A percentile compares a stretch with the other conserved stretches of the same genome.
phyloP scores from a whole-genome alignment of 2,113 vertebrate species.

The Xiphophorus maculatus region DNA sequence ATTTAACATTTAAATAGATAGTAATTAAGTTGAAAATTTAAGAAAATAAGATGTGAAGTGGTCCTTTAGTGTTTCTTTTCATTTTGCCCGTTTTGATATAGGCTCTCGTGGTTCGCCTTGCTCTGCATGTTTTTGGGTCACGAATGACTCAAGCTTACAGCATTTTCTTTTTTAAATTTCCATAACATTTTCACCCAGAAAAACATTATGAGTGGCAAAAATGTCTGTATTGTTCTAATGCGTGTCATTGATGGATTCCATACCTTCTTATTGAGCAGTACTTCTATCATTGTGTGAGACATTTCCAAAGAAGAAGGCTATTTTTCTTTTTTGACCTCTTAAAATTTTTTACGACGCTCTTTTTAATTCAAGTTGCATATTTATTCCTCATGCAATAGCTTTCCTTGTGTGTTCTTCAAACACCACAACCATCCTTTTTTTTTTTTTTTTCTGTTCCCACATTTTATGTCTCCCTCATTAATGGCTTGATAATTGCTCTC shows the following conservation, averaged over 20 bases:
- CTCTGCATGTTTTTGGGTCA: background rate
- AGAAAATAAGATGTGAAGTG: background rate
- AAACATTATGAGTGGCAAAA: background rate
- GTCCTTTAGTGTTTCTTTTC: background rate
- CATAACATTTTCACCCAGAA: background rate
- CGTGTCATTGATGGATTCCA: background rate
- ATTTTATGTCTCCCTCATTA: slow-evolving; percentile 55
- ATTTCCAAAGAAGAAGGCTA: background rate
- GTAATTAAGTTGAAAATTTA: no score
- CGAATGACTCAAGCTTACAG: background rate
- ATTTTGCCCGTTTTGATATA: background rate
- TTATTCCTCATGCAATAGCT: background rate
- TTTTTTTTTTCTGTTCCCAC: background rate
- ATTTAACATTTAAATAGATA: no score
- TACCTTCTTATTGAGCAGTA: background rate
- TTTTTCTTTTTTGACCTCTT: background rate
- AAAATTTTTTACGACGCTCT: background rate
- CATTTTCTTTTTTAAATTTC: background rate
- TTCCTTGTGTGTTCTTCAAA: background rate
- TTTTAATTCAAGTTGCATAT: background rate
- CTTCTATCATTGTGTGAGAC: background rate
- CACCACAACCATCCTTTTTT: slow-evolving; percentile 15
- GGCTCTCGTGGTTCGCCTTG: background rate
- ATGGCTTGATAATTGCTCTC: slow-evolving; percentile 54
- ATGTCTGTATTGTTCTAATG: background rate